phyloP scores from a whole-genome alignment of 2,888 invertebrate species.

The Itoplectis maculator region DNA sequence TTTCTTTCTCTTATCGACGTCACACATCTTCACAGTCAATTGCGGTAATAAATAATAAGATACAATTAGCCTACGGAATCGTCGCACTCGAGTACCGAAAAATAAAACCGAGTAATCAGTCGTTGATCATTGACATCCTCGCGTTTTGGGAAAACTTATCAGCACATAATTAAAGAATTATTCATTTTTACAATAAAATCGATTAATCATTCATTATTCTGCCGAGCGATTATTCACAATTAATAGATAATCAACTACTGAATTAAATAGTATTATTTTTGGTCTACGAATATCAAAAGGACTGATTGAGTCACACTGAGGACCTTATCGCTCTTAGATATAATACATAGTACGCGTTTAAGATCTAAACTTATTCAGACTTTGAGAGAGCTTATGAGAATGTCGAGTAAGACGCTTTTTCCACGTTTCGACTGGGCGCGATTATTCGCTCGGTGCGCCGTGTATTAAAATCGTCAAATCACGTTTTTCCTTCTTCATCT shows the following conservation, averaged over 20 bases:
- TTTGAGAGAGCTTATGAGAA: constrained; percentile 61
- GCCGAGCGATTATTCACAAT: not conserved
- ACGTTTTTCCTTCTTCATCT: not conserved
- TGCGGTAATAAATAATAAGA: constrained; percentile 63
- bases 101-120: constrained; percentile 18
- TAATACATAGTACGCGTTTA: constrained; percentile 34
- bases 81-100: constrained; percentile 6
- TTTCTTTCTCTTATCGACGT: constrained; percentile 23
- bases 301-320: constrained; percentile 9
- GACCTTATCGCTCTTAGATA: constrained; percentile 20
- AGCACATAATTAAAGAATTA: not conserved
- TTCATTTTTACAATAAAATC: not conserved
- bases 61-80: constrained; percentile 36
- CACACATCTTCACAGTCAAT: constrained; percentile 52
- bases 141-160: not conserved
- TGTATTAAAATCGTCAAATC: constrained; percentile 29
- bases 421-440: not conserved
- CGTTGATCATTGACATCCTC: constrained; percentile 5
- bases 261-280: constrained; percentile 1
- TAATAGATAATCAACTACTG: not conserved
- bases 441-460: constrained; percentile 31
- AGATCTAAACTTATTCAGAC: constrained; percentile 62
- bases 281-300: constrained; percentile 14
- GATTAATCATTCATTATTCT: constrained; percentile 5
- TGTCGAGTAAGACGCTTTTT: constrained; percentile 18